A percentile compares a stretch with the other conserved stretches of the same genome.
These are phyloP conservation scores for Podilymbus podiceps DNA, from an alignment of 2,113 vertebrate genomes.

Conservation along the genomic window DNA sequence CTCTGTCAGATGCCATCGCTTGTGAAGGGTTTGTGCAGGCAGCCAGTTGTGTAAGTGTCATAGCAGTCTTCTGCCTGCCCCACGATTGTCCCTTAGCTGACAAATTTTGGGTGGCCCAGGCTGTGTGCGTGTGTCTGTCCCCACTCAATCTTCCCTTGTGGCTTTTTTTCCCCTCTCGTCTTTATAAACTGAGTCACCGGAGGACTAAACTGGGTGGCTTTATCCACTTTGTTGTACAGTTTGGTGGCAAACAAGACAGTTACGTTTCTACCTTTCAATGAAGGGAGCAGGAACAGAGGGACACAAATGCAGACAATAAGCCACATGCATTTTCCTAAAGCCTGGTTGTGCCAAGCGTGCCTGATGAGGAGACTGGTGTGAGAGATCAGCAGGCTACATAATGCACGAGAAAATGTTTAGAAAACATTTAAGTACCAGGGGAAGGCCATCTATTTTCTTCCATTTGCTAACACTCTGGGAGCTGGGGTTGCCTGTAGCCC, in stretches of 20 bases:
- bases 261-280: not conserved
- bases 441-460: not conserved
- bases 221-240: not conserved
- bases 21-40: not conserved
- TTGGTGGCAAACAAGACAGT: not conserved
- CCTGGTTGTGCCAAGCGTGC: not conserved
- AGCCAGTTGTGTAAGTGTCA: not conserved
- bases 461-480: not conserved
- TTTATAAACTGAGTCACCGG: not conserved
- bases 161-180: not conserved
- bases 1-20: not conserved
- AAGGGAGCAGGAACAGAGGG: not conserved
- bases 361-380: not conserved
- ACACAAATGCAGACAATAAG: not conserved
- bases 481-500: not conserved
- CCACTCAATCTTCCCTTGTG: not conserved
- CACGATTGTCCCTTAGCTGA: rapidly evolving
- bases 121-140: rapidly evolving
- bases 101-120: not conserved
- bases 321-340: not conserved
- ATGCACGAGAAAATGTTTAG: not conserved
- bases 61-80: not conserved
- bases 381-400: not conserved
- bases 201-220: not conserved
- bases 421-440: not conserved